Conservation (phyloP, 2,113 vertebrate species). For the Coturnix japonica region DNA sequence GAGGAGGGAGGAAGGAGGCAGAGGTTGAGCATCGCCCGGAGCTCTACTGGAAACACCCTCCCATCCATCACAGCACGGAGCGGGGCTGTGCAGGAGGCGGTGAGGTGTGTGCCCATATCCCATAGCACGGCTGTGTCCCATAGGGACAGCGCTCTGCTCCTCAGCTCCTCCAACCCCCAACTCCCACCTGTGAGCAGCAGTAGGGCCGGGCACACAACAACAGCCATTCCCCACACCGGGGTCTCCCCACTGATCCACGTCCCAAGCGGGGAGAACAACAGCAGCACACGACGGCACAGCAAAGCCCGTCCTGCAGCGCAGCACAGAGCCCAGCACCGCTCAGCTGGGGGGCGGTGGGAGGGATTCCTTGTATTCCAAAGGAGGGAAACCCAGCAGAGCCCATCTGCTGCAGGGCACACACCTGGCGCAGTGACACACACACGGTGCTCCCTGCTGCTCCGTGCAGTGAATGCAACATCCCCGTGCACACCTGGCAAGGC, state of each 20-base stretch:
- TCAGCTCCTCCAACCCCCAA: neutral
- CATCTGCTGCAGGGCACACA: rapidly evolving
- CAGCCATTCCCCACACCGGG: too few relatives aligned
- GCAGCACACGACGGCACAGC: neutral
- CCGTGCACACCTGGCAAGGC: neutral
- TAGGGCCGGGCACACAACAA: too few relatives aligned
- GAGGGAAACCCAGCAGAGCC: rapidly evolving
- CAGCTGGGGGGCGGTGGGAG: neutral
- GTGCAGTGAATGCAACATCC: neutral
- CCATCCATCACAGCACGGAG: rapidly evolving
- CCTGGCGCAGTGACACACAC: neutral
- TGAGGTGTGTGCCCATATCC: too few relatives aligned
- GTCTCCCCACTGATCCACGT: neutral
- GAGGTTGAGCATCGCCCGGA: neutral
- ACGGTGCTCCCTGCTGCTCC: too few relatives aligned
- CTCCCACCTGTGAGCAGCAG: too few relatives aligned
- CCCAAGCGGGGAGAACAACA: neutral
- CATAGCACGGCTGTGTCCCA: too few relatives aligned
- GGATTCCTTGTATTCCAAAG: neutral
- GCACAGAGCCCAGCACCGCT: too few relatives aligned
- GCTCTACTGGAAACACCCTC: rapidly evolving
- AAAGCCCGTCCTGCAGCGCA: too few relatives aligned
- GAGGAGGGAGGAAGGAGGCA: neutral
- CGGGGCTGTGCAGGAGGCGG: neutral
- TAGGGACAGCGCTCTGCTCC: neutral